Percentiles rank a stretch among this genome's conserved stretches.
Evolutionary conservation across 37 sponge, comb jelly and placozoan species (phyloP).

Genomic region (Geodia barretti): DNA sequence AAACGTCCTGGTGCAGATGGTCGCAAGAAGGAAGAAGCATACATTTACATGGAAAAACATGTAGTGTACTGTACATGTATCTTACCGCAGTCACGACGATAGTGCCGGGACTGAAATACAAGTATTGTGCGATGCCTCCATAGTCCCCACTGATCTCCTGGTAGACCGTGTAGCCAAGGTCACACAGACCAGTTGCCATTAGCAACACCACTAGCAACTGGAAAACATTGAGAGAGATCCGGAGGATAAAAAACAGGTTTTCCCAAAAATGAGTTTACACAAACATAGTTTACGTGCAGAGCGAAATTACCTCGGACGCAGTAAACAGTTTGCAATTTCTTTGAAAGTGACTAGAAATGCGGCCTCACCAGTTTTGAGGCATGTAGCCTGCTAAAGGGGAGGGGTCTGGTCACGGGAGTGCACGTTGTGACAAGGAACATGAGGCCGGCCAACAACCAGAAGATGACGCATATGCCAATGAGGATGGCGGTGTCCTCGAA

Average conservation of each 20-base stretch:
- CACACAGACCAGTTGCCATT: slow-evolving; percentile 38
- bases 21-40: neutral
- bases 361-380: neutral
- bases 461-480: slow-evolving; percentile 45
- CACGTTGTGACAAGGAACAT: slow-evolving; percentile 6
- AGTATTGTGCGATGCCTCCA: slow-evolving; percentile 17
- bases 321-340: too few relatives aligned
- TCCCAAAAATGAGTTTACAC: too few relatives aligned
- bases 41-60: neutral
- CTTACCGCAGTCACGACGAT: slow-evolving; percentile 27
- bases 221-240: neutral
- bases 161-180: slow-evolving; percentile 33
- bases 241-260: neutral
- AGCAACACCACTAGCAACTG: slow-evolving; percentile 39
- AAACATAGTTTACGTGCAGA: too few relatives aligned
- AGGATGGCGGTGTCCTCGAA: slow-evolving; percentile 87
- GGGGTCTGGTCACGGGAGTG: neutral
- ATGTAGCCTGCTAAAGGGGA: neutral
- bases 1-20: too few relatives aligned
- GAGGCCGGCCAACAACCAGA: slow-evolving; percentile 51
- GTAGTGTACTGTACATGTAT: slow-evolving; percentile 29
- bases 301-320: too few relatives aligned
- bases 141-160: neutral
- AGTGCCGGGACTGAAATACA: slow-evolving; percentile 33
- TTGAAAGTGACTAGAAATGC: too few relatives aligned